Evolutionary conservation across 1,140 invertebrate species (phyloP).

Genomic region (Ylistrum balloti): DNA sequence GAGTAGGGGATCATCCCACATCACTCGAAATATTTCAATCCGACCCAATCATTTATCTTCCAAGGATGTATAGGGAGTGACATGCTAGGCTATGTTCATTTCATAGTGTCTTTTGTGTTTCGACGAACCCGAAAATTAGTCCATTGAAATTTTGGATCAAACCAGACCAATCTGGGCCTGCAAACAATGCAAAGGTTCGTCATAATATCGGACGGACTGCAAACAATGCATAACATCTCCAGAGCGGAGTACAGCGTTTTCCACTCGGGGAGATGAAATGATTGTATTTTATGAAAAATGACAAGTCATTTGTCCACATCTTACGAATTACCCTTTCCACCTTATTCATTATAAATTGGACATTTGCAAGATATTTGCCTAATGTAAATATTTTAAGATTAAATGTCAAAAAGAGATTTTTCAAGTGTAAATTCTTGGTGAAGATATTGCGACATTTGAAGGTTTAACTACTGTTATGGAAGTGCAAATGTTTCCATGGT

Average conservation of each 20-base stretch:
- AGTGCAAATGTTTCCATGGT: too few relatives aligned
- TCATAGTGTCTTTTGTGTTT: neutral
- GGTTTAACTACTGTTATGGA: too few relatives aligned
- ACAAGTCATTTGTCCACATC: neutral
- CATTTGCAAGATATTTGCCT: conserved; percentile 27
- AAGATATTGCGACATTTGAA: too few relatives aligned
- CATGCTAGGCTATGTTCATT: conserved; percentile 32
- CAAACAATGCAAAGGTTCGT: neutral
- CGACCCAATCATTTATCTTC: neutral
- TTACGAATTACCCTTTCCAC: neutral
- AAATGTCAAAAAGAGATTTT: conserved; percentile 36
- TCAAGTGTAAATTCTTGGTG: neutral
- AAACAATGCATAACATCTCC: neutral
- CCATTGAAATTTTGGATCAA: conserved; percentile 31
- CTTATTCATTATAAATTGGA: conserved; percentile 28
- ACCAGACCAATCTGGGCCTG: neutral
- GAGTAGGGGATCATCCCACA: neutral
- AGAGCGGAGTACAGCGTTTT: neutral
- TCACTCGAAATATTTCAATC: neutral
- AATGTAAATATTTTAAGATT: conserved; percentile 24
- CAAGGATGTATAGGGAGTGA: neutral
- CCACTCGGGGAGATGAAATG: conserved; percentile 2
- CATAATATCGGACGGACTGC: neutral
- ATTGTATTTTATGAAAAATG: conserved; percentile 36
- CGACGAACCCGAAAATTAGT: conserved; percentile 17